Conservation (phyloP, 1,140 invertebrate genomes). For the Zaprionus ghesquierei region DNA sequence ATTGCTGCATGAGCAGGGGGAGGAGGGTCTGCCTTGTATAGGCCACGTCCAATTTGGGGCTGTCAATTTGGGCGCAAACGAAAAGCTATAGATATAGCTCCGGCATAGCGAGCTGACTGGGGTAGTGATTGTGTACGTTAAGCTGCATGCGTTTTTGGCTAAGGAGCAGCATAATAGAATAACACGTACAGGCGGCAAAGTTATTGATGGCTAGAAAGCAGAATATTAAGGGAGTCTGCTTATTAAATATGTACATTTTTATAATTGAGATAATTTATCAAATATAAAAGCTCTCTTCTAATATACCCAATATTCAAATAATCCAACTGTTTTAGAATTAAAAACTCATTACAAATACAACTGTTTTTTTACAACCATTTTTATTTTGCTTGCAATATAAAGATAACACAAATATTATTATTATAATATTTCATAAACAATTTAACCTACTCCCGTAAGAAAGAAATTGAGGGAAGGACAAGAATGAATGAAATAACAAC, state of each 20-base stretch:
- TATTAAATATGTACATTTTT: too few species aligned
- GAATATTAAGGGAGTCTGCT: too few species aligned
- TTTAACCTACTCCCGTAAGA: conserved; percentile 34
- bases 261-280: too few species aligned
- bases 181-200: conserved; percentile 62
- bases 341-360: too few species aligned
- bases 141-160: conserved; percentile 25
- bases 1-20: conserved; percentile 1
- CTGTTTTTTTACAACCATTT: too few species aligned
- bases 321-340: too few species aligned
- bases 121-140: conserved; percentile 28
- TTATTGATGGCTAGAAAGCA: conserved; percentile 1
- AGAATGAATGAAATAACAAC: conserved; percentile 40
- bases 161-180: conserved; percentile 35
- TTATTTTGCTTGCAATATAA: too few species aligned
- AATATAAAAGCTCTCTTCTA: too few species aligned
- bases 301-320: too few species aligned
- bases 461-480: conserved; percentile 22
- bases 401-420: too few species aligned
- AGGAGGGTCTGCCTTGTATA: neutral
- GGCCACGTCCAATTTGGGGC: conserved; percentile 53
- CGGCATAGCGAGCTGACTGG: conserved; percentile 16
- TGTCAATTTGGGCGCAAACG: conserved; percentile 52
- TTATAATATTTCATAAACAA: too few species aligned
- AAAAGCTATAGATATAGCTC: conserved; percentile 53